Conservation (phyloP, 2,888 invertebrate species). For the Drosophila demipolita region DNA sequence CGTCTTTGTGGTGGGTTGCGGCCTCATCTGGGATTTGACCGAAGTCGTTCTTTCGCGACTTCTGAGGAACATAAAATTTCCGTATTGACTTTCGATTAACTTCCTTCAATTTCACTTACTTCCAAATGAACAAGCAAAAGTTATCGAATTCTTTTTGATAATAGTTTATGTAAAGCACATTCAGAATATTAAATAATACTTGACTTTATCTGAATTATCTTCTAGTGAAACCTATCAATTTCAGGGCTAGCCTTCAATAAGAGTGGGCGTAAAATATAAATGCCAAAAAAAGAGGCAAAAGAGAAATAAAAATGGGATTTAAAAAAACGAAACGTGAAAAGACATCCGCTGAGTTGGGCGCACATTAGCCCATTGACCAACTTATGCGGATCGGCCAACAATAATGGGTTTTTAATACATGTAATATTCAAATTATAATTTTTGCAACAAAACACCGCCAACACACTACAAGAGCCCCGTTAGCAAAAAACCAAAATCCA, state of each 20-base stretch:
- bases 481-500: slow-evolving; percentile 66
- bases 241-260: slow-evolving; percentile 27
- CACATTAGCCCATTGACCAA: slow-evolving; percentile 78
- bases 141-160: not conserved
- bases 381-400: slow-evolving; percentile 58
- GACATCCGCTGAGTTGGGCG: slow-evolving; percentile 53
- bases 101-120: not conserved
- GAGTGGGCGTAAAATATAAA: slow-evolving; percentile 34
- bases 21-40: slow-evolving; percentile 22
- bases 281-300: not conserved
- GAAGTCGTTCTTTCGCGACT: slow-evolving; percentile 24
- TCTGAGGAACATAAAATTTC: not conserved
- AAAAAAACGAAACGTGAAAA: slow-evolving; percentile 23
- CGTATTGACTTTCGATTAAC: not conserved
- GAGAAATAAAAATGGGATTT: not conserved
- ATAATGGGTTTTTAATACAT: slow-evolving; percentile 77
- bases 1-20: slow-evolving; percentile 36
- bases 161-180: not conserved
- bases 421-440: slow-evolving; percentile 79
- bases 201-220: not conserved
- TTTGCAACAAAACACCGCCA: slow-evolving; percentile 36
- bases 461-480: slow-evolving; percentile 21
- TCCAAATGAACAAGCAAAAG: not conserved
- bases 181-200: not conserved
- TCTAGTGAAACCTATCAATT: not conserved